Percentiles rank a stretch among this genome's conserved stretches.
Evolutionary conservation across 2,888 invertebrate species (phyloP).

Genomic region (Drosophila ustulata): DNA sequence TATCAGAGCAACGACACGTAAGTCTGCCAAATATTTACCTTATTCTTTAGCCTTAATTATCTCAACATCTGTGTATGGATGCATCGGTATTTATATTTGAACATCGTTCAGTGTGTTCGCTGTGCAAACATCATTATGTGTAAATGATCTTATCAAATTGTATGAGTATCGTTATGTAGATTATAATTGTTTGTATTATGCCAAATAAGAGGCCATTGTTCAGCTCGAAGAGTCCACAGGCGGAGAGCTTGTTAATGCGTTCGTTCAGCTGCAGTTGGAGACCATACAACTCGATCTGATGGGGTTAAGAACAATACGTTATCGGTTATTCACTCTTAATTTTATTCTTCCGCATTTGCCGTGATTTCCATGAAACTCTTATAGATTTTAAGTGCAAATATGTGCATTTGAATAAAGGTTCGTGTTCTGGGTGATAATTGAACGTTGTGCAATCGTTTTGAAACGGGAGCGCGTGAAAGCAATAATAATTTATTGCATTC

Average conservation of each 20-base stretch:
- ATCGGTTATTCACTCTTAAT: background rate
- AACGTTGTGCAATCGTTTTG: background rate
- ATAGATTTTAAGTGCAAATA: background rate
- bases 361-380: background rate
- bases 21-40: slow-evolving; percentile 52
- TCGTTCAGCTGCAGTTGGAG: slow-evolving; percentile 19
- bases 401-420: background rate
- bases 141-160: slow-evolving; percentile 77
- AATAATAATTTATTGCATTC: background rate
- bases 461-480: background rate
- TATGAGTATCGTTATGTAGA: slow-evolving; percentile 73
- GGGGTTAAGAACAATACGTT: background rate
- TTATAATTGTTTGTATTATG: slow-evolving; percentile 66
- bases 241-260: slow-evolving; percentile 49
- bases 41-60: slow-evolving; percentile 16
- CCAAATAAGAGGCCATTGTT: slow-evolving; percentile 70
- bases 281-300: slow-evolving; percentile 52
- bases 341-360: background rate
- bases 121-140: slow-evolving; percentile 44
- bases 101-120: slow-evolving; percentile 2
- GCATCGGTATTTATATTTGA: slow-evolving; percentile 3
- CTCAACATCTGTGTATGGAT: slow-evolving; percentile 10
- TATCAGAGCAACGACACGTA: slow-evolving; percentile 67
- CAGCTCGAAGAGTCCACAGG: slow-evolving; percentile 74
- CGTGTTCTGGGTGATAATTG: background rate